These are phyloP conservation scores for Bombus fervidus DNA, from an alignment of 1,140 invertebrate genomes.

Conservation along the genomic window DNA sequence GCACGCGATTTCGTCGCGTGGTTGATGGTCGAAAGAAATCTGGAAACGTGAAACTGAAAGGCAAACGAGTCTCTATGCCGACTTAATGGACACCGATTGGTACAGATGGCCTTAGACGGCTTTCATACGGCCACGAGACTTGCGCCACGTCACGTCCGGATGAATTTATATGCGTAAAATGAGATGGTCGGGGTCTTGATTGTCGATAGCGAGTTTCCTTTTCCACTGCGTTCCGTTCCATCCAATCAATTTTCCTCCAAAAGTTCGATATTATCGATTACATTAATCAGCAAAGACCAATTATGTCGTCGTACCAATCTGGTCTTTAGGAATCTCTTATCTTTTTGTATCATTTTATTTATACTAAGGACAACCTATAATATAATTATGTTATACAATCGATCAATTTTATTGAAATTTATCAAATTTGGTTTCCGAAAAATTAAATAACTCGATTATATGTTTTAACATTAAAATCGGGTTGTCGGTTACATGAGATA, in stretches of 20 bases:
- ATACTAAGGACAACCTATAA: background rate
- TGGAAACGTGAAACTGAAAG: constrained; percentile 69
- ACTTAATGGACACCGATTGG: constrained; percentile 77
- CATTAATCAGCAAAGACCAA: no score
- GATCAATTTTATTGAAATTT: background rate
- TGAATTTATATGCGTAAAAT: constrained; percentile 81
- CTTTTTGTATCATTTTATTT: no score
- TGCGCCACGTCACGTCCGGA: constrained; percentile 80
- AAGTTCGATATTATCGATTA: no score
- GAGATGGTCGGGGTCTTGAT: constrained; percentile 67
- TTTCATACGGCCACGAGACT: constrained; percentile 66
- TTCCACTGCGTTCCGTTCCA: constrained; percentile 26
- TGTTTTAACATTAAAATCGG: no score
- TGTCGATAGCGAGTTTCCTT: constrained; percentile 77
- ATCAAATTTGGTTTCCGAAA: no score
- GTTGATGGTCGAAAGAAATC: constrained; percentile 55
- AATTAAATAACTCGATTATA: no score
- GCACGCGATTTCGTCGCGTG: constrained; percentile 17
- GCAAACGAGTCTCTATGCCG: constrained; percentile 51
- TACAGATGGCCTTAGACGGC: constrained; percentile 77
- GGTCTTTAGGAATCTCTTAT: no score
- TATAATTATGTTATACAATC: background rate
- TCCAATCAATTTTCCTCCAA: background rate
- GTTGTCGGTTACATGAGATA: no score
- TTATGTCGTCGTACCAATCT: no score